These are phyloP conservation scores for Acronicta aceris DNA, from an alignment of 2,888 invertebrate species.

Conservation along the genomic window DNA sequence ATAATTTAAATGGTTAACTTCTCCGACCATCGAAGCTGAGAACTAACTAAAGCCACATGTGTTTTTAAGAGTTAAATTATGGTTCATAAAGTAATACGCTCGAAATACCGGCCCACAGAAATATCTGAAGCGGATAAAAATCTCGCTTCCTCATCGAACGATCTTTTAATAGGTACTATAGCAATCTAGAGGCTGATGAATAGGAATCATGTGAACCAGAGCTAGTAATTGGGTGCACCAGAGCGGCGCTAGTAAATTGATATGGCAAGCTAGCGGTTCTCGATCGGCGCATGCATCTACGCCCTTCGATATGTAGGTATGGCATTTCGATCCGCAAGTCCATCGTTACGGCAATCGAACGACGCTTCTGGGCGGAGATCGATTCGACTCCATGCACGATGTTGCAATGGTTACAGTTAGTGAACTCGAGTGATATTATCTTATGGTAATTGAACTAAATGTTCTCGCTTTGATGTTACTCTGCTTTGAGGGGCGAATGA, in stretches of 20 bases:
- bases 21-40: background rate
- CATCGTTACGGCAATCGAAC: conserved; percentile 66
- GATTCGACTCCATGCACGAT: conserved; percentile 63
- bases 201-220: conserved; percentile 84
- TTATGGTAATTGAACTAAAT: conserved; percentile 77
- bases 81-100: background rate
- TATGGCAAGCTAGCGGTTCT: conserved; percentile 85
- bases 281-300: conserved; percentile 74
- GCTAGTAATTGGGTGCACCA: conserved; percentile 86
- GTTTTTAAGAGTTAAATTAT: background rate
- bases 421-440: conserved; percentile 71
- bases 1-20: too few relatives aligned
- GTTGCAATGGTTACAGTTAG: conserved; percentile 84
- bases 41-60: background rate
- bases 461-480: conserved; percentile 59
- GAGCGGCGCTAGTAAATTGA: conserved; percentile 85
- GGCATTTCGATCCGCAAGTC: conserved; percentile 65
- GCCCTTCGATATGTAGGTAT: conserved; percentile 74
- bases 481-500: conserved; percentile 46
- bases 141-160: conserved; percentile 54
- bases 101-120: conserved; percentile 7
- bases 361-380: conserved; percentile 68
- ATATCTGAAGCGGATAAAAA: conserved; percentile 34
- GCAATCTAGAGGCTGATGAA: conserved; percentile 73
- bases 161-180: conserved; percentile 63